These are phyloP conservation scores for Mus spretus DNA, from an alignment of 2,797 vertebrate genomes.

Conservation along the genomic window DNA sequence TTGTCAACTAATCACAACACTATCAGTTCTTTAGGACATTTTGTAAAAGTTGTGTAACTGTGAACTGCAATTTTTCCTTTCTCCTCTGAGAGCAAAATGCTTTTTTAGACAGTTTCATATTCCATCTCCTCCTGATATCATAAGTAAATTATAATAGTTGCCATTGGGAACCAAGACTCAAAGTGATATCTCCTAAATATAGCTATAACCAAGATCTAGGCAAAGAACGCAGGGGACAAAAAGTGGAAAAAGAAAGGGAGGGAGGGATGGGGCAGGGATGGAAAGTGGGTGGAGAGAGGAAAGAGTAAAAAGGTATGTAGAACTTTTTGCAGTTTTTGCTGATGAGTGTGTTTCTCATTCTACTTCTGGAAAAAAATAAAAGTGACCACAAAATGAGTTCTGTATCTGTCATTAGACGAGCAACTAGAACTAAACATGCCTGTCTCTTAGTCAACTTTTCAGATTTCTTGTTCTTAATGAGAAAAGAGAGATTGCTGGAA, in stretches of 20 bases:
- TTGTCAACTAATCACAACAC: not conserved
- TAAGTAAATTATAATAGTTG: not conserved
- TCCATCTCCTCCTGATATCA: not conserved
- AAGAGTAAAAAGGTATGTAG: not conserved
- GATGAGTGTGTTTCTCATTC: not conserved
- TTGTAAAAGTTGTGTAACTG: not conserved
- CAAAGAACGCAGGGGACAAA: not conserved
- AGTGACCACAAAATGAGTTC: not conserved
- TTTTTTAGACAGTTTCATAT: not conserved
- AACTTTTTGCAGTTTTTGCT: not conserved
- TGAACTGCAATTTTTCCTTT: not conserved
- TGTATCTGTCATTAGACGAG: not conserved
- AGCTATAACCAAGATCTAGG: not conserved
- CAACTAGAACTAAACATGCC: not conserved
- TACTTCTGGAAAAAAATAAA: not conserved
- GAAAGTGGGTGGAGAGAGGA: rapidly evolving
- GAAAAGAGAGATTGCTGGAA: not conserved
- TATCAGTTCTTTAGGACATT: not conserved
- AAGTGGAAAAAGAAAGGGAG: not conserved
- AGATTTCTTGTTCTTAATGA: not conserved
- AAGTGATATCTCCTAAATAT: not conserved
- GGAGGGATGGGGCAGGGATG: rapidly evolving
- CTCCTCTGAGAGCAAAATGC: not conserved
- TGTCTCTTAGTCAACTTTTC: not conserved
- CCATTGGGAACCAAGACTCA: not conserved